A percentile compares a stretch with the other conserved stretches of the same genome.
phyloP scores from a whole-genome alignment of 1,140 invertebrate species.

The Eulimnadia texana region DNA sequence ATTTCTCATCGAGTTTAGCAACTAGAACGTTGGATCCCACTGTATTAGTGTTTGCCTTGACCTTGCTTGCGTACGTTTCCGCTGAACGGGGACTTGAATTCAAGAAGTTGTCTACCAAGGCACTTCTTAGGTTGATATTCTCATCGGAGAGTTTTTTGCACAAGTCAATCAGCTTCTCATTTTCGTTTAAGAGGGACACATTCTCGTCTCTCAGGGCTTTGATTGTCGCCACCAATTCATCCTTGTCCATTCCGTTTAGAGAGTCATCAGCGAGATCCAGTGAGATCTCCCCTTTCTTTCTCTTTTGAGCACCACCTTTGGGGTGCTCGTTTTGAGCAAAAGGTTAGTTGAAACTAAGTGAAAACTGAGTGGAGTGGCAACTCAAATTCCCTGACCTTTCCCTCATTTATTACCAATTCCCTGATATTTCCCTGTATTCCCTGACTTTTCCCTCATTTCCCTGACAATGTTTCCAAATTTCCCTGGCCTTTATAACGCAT shows the following conservation, averaged over 20 bases:
- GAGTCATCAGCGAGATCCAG: not conserved
- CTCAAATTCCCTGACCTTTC: too few relatives aligned
- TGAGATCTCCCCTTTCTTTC: not conserved
- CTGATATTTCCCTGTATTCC: too few relatives aligned
- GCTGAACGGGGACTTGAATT: not conserved
- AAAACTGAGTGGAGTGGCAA: too few relatives aligned
- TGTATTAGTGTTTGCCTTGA: not conserved
- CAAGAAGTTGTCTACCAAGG: not conserved
- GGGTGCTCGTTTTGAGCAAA: too few relatives aligned
- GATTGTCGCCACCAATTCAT: not conserved
- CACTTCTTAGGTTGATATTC: not conserved
- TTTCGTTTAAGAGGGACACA: not conserved
- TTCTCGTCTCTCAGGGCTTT: not conserved
- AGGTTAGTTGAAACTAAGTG: too few relatives aligned
- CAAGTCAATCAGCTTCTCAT: not conserved
- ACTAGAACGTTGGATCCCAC: not conserved
- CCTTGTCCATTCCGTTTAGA: not conserved
- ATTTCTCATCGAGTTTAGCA: not conserved
- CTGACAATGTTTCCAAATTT: too few relatives aligned
- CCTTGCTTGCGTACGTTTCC: not conserved
- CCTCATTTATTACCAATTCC: too few relatives aligned
- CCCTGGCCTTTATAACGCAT: too few relatives aligned
- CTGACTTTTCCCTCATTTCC: too few relatives aligned
- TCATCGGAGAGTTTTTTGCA: not conserved
- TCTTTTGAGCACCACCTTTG: too few relatives aligned